Base-by-base conservation (phyloP, 2,888 invertebrate genomes). In the Cyclophora albipunctata region DNA sequence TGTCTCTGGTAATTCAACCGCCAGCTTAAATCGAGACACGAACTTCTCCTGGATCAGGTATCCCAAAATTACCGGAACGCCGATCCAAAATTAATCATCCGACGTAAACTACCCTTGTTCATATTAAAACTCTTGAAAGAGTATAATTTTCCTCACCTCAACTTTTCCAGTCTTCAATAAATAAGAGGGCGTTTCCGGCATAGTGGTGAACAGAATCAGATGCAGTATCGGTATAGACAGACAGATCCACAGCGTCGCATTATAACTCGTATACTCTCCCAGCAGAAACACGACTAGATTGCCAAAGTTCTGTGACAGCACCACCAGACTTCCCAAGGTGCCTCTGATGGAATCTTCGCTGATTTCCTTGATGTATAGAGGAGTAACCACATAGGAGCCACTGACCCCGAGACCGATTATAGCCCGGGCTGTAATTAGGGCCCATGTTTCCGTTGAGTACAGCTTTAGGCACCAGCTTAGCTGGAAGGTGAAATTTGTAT, bases 131-230 rank as follows among this genome's bases (percentile, higher is more conserved):
- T 20, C 1, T 20, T 20, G 20, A 1, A 20, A 20, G 20, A 20
- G 2, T 20, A 20, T 20, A 20, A 2, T 20, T 20, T 20, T 20
- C 20, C 20, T 20, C 20, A 88, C 88, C 75, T 87, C 84, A 37
- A 81, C 74, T 53, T 85, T 82, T 0, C 88, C 88, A 46, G 73
- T 66, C 66, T 86, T 87, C 51, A 88, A 56, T 47, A 88, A 61
- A 59, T 76, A 88, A 5, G 84, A 84, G 0, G 88, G 88, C 0
- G 88, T 87, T 45, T 88, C 88, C 2, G 88, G 88, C 87, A 88
- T 85, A 2, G 79, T 63, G 0, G 70, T 73, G 55, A 87, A 88
- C 49, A 84, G 58, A 40, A 86, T 47, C 49, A 88, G 44, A 64
- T 88, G 88, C 6, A 87, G 50, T 49, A 88, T 52, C 0, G 88